These are phyloP conservation scores for Phataginus tetradactyla DNA, from an alignment of 2,797 vertebrate species.

Conservation along the genomic window DNA sequence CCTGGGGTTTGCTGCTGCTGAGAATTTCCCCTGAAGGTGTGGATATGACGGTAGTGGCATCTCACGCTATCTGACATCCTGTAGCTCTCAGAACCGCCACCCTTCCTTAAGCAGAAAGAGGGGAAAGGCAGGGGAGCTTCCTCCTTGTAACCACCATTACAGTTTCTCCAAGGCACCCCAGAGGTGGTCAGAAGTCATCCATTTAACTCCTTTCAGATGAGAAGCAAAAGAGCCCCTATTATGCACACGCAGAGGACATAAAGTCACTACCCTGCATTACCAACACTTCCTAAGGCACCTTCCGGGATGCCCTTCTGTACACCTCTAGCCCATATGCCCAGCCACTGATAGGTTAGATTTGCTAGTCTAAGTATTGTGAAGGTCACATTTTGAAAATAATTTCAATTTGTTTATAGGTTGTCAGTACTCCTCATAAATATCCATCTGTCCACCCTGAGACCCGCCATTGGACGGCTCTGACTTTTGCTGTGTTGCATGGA, in stretches of 20 bases:
- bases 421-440: conserved; percentile 98
- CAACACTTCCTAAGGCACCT: conserved; percentile 53
- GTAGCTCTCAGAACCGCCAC: not conserved
- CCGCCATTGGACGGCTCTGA: conserved; percentile 98
- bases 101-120: not conserved
- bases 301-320: conserved; percentile 66
- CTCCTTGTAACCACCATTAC: rapidly evolving
- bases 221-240: not conserved
- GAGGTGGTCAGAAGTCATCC: not conserved
- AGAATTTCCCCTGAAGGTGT: not conserved
- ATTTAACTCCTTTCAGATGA: not conserved
- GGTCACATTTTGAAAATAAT: conserved; percentile 86
- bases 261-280: not conserved
- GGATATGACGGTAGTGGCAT: not conserved
- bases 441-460: conserved; percentile 99
- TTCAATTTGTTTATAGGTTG: conserved; percentile 94
- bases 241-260: not conserved
- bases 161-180: not conserved
- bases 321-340: conserved; percentile 67
- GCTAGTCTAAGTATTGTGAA: conserved; percentile 79
- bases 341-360: conserved; percentile 79
- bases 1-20: not conserved
- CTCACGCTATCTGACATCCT: rapidly evolving
- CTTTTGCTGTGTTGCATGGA: conserved; percentile 99
- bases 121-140: not conserved